Evolutionary conservation across 2,797 vertebrate species (phyloP).

Genomic region (Platalea minor): DNA sequence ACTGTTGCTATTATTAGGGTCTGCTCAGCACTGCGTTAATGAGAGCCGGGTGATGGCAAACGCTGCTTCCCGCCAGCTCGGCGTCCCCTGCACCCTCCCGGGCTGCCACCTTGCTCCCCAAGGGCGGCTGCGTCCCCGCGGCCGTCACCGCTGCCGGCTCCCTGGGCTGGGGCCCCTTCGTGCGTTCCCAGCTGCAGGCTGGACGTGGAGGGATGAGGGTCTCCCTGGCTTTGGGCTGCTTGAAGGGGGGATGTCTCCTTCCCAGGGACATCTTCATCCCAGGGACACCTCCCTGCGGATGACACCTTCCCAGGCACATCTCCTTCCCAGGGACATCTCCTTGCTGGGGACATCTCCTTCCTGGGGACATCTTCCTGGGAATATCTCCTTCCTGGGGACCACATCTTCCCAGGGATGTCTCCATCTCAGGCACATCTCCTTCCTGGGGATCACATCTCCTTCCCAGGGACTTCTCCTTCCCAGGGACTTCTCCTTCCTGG

Average conservation of each 20-base stretch:
- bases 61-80: not conserved
- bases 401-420: not conserved
- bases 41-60: not conserved
- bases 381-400: not conserved
- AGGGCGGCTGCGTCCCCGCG: not conserved
- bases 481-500: not conserved
- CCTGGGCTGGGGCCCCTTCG: accelerated
- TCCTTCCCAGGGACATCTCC: too few relatives aligned
- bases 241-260: not conserved
- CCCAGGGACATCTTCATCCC: not conserved
- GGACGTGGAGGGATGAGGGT: not conserved
- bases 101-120: not conserved
- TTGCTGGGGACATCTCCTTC: not conserved
- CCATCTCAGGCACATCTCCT: not conserved
- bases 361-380: not conserved
- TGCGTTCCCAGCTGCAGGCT: not conserved
- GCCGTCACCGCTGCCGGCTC: not conserved
- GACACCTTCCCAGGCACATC: not conserved
- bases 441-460: not conserved
- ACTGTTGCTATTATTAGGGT: conserved; percentile 71
- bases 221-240: not conserved
- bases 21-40: conserved; percentile 14
- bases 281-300: not conserved
- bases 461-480: not conserved
- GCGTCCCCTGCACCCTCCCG: not conserved